A percentile compares a stretch with the other conserved stretches of the same genome.
phyloP scores from a whole-genome alignment of 2,797 vertebrate species.

The Erethizon dorsatum region DNA sequence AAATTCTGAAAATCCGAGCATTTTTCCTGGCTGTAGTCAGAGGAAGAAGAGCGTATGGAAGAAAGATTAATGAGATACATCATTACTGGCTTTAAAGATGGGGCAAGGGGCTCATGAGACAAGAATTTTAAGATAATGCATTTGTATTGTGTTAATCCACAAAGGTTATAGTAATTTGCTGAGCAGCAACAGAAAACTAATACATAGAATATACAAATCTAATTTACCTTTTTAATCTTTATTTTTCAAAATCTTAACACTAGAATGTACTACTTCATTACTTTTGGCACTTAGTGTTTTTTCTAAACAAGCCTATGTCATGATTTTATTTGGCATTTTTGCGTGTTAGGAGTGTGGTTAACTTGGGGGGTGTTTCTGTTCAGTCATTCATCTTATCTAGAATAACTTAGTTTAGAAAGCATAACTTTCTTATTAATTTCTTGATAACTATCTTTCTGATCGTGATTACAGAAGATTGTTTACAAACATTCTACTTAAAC shows the following conservation, averaged over 20 bases:
- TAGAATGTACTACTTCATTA: not conserved
- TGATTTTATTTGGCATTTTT: not conserved
- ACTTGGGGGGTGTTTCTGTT: slow-evolving; percentile 1
- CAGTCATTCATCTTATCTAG: not conserved
- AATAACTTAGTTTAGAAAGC: slow-evolving; percentile 23
- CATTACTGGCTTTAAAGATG: not conserved
- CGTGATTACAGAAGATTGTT: not conserved
- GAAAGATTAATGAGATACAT: not conserved
- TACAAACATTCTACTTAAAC: slow-evolving; percentile 18
- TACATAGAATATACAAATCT: not conserved
- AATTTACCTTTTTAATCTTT: not conserved
- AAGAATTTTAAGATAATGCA: not conserved
- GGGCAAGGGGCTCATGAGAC: not conserved
- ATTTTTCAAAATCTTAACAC: not conserved
- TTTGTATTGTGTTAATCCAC: not conserved
- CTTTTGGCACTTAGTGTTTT: not conserved
- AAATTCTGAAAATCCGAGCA: not conserved
- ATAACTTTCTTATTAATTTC: slow-evolving; percentile 25
- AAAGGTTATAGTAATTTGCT: not conserved
- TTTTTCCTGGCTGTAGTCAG: not conserved
- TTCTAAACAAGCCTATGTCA: not conserved
- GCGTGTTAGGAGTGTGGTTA: slow-evolving; percentile 11
- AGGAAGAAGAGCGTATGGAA: not conserved
- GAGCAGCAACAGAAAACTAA: not conserved
- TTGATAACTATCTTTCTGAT: slow-evolving; percentile 25